phyloP scores from a whole-genome alignment of 2,113 vertebrate species.

The Eptesicus fuscus region DNA sequence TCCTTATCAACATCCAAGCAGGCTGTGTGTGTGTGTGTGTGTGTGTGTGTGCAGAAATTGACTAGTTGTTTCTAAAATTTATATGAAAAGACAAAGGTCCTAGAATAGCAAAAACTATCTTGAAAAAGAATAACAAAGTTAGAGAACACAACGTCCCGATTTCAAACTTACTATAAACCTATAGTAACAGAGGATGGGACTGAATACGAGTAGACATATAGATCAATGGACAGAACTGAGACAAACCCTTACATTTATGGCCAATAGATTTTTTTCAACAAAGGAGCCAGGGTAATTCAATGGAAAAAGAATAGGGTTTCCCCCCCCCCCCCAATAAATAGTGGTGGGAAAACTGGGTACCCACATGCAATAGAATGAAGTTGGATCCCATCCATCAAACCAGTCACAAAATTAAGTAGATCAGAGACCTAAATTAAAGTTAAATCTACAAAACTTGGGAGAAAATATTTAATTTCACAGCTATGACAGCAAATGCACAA shows the following conservation, averaged over 20 bases:
- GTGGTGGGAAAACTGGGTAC: not conserved
- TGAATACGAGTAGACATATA: not conserved
- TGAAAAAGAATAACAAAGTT: not conserved
- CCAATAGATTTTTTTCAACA: not conserved
- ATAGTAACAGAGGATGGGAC: no score
- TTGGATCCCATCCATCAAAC: not conserved
- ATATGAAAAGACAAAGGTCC: not conserved
- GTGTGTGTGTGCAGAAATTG: not conserved
- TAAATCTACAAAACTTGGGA: not conserved
- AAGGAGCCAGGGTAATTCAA: not conserved
- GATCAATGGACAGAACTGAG: not conserved
- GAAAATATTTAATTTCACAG: not conserved
- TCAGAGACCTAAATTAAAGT: not conserved
- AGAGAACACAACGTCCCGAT: not conserved
- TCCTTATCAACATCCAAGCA: not conserved
- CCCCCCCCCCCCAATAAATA: not conserved
- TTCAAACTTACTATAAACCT: not conserved
- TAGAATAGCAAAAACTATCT: not conserved
- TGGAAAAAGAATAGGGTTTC: not conserved
- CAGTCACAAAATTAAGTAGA: not conserved
- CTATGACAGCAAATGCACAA: not conserved
- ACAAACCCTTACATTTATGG: not conserved
- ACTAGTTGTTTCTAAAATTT: not conserved
- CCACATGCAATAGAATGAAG: not conserved
- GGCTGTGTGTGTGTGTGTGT: not conserved